These are phyloP conservation scores for Hydrophis major DNA, from an alignment of 2,797 vertebrate species.

Conservation along the genomic window DNA sequence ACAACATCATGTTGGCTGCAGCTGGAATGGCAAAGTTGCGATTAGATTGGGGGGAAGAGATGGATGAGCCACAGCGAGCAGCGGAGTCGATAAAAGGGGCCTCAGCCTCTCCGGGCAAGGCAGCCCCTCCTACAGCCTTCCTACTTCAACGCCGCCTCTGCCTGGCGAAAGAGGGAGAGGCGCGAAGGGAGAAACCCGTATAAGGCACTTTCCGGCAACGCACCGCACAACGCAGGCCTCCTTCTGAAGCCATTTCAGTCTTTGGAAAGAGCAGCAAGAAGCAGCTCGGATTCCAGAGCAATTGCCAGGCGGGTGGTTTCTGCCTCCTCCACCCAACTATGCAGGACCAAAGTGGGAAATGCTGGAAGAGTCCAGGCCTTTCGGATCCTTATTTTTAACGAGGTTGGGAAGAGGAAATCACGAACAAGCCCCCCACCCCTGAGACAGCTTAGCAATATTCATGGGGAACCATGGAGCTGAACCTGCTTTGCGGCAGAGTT, in stretches of 20 bases:
- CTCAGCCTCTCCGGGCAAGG: not conserved
- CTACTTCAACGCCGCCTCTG: not conserved
- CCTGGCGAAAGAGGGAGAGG: not conserved
- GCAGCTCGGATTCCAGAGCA: accelerated
- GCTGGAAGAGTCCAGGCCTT: not conserved
- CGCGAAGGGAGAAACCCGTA: not conserved
- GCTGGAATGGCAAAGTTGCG: constrained; percentile 68
- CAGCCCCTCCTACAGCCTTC: not conserved
- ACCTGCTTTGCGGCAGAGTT: constrained; percentile 46
- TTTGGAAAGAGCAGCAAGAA: not conserved
- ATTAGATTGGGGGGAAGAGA: constrained; percentile 52
- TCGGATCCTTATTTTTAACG: constrained; percentile 25
- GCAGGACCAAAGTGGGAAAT: not conserved
- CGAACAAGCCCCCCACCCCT: not conserved
- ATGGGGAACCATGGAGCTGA: constrained; percentile 43
- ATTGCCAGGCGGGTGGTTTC: not conserved
- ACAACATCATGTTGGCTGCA: constrained; percentile 64
- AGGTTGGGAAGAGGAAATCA: constrained; percentile 22
- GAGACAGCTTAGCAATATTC: constrained; percentile 55
- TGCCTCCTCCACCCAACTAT: not conserved
- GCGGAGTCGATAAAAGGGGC: constrained; percentile 10
- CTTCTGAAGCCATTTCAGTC: not conserved
- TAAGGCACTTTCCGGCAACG: not conserved
- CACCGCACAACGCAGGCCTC: not conserved
- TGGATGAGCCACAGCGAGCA: constrained; percentile 28